phyloP scores from a whole-genome alignment of 2,113 vertebrate species.

The Miniopterus natalensis region DNA sequence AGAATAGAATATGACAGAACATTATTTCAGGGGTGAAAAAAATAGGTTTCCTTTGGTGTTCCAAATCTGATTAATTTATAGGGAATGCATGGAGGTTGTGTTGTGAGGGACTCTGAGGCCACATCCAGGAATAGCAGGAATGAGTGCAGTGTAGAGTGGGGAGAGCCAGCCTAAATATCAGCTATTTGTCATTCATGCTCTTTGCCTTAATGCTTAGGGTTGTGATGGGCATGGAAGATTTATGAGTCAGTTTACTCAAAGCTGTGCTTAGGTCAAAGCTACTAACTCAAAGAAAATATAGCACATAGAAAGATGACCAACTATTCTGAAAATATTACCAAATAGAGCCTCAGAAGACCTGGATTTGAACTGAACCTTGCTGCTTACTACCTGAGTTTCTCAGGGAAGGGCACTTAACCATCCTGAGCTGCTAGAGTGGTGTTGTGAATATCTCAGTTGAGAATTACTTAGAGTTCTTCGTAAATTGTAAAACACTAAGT shows the following conservation, averaged over 20 bases:
- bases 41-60: background rate
- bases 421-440: background rate
- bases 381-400: background rate
- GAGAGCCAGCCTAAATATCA: conserved; percentile 24
- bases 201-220: conserved; percentile 9
- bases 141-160: background rate
- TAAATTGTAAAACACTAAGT: background rate
- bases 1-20: background rate
- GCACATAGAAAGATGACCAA: background rate
- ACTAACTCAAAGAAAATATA: background rate
- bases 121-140: conserved; percentile 34
- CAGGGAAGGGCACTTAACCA: background rate
- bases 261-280: background rate
- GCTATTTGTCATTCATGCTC: background rate
- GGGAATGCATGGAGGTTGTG: background rate
- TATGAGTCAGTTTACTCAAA: conserved; percentile 54
- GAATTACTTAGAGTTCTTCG: background rate
- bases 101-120: conserved; percentile 45
- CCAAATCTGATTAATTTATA: conserved; percentile 17
- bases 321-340: background rate
- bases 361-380: background rate
- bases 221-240: conserved; percentile 17
- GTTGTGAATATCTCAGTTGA: conserved; percentile 20
- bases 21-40: background rate
- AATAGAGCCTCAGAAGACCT: background rate